A percentile compares a stretch with the other conserved stretches of the same genome.
phyloP scores from a whole-genome alignment of 2,888 invertebrate species.

The Watsonalla cultraria region DNA sequence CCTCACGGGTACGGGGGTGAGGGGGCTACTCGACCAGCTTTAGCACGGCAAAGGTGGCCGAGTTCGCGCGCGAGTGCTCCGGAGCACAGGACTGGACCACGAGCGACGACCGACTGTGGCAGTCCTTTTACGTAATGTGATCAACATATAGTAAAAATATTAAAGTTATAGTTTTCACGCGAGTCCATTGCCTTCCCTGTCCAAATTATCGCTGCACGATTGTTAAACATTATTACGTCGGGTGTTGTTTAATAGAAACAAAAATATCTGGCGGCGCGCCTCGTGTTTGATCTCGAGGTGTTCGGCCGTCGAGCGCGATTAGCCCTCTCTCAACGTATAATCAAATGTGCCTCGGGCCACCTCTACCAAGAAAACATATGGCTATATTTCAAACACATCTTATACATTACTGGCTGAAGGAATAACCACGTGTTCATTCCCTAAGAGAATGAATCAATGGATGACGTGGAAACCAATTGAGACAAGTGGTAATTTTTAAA shows the following conservation, averaged over 20 bases:
- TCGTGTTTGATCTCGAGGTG: slow-evolving; percentile 79
- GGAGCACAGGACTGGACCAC: too few relatives aligned
- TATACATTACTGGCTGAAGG: slow-evolving; percentile 35
- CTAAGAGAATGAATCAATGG: slow-evolving; percentile 19
- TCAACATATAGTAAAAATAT: background rate
- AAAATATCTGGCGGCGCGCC: slow-evolving; percentile 79
- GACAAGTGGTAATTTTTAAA: slow-evolving; percentile 30
- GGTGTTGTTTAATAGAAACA: slow-evolving; percentile 80
- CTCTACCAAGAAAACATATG: slow-evolving; percentile 33
- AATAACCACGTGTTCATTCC: background rate
- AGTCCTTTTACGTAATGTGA: background rate
- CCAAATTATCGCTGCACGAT: slow-evolving; percentile 78
- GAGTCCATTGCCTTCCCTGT: slow-evolving; percentile 44
- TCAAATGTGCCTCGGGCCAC: slow-evolving; percentile 74
- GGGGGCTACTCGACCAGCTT: too few relatives aligned
- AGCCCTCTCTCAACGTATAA: slow-evolving; percentile 78
- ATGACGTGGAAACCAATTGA: slow-evolving; percentile 5
- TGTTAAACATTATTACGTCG: slow-evolving; percentile 80
- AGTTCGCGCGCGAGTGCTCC: too few relatives aligned
- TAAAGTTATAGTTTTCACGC: slow-evolving; percentile 3
- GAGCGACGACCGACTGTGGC: too few relatives aligned
- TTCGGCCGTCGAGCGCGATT: slow-evolving; percentile 78
- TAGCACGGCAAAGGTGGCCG: too few relatives aligned
- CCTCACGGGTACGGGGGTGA: too few relatives aligned
- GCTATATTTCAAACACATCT: slow-evolving; percentile 8